Evolutionary conservation across 2,797 vertebrate species (phyloP).

Genomic region (Mormyrus proboscirostris): DNA sequence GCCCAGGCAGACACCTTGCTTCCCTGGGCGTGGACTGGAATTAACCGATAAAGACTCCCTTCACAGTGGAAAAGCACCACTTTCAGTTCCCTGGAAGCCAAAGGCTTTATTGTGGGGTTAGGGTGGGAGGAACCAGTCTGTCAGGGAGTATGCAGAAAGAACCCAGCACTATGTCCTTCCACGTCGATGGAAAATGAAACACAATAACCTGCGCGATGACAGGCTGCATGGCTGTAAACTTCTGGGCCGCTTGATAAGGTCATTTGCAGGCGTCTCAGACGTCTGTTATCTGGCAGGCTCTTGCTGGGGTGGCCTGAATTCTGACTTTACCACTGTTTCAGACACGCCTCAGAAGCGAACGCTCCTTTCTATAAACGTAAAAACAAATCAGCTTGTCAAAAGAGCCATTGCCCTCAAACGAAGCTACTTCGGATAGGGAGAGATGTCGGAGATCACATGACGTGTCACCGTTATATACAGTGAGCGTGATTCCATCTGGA

Average conservation of each 20-base stretch:
- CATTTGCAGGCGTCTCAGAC: not conserved
- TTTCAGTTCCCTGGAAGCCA: not conserved
- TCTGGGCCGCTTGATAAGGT: slow-evolving; percentile 21
- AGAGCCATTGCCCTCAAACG: not conserved
- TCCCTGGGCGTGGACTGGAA: not conserved
- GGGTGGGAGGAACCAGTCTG: not conserved
- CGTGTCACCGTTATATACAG: not conserved
- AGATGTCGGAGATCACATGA: not conserved
- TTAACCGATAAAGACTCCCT: not conserved
- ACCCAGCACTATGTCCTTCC: slow-evolving; percentile 4
- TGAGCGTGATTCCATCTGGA: not conserved
- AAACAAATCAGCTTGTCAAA: not conserved
- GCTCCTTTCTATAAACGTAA: slow-evolving; percentile 14
- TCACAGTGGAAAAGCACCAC: not conserved
- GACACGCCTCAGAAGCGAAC: not conserved
- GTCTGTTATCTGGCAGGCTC: not conserved
- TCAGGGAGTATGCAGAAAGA: not conserved
- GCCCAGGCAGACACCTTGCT: not conserved
- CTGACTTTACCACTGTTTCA: not conserved
- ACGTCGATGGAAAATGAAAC: slow-evolving; percentile 10
- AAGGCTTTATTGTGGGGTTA: not conserved
- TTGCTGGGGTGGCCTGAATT: slow-evolving; percentile 12
- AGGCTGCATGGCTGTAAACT: slow-evolving; percentile 10
- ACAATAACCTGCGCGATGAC: slow-evolving; percentile 10
- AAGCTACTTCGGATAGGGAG: not conserved